A percentile compares a stretch with the other conserved stretches of the same genome.
Conservation (phyloP, 2,888 invertebrate genomes). For the Dromius quadrimaculatus region DNA sequence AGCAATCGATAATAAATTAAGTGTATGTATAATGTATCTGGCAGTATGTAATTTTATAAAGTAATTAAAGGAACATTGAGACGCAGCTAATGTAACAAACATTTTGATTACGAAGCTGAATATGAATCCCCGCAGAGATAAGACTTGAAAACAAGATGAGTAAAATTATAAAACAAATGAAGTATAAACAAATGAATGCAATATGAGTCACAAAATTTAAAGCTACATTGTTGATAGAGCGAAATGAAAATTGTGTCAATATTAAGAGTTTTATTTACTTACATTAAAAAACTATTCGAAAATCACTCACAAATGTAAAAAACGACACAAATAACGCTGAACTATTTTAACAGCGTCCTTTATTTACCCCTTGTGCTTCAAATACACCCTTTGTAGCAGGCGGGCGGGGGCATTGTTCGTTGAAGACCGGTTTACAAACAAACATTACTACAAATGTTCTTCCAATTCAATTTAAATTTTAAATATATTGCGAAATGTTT, state of each 20-base stretch:
- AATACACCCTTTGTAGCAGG: slow-evolving; percentile 39
- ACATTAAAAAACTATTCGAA: slow-evolving; percentile 29
- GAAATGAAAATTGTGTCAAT: not conserved
- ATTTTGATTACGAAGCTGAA: not conserved
- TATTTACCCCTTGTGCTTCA: slow-evolving; percentile 36
- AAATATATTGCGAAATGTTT: not conserved
- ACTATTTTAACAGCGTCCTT: slow-evolving; percentile 44
- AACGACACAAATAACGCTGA: slow-evolving; percentile 37
- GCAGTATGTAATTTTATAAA: no score
- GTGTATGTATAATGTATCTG: no score
- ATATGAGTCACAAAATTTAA: slow-evolving; percentile 17
- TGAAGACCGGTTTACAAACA: slow-evolving; percentile 23
- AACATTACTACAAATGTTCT: not conserved
- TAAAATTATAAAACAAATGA: slow-evolving; percentile 5
- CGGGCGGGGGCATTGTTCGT: slow-evolving; percentile 40
- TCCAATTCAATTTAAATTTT: not conserved
- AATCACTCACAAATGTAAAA: slow-evolving; percentile 41
- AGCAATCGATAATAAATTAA: no score
- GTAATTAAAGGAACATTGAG: no score
- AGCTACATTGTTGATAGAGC: not conserved
- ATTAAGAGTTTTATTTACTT: slow-evolving; percentile 7
- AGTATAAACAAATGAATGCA: not conserved
- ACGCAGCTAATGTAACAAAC: no score
- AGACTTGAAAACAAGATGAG: slow-evolving; percentile 5
- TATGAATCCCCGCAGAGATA: slow-evolving; percentile 15